A percentile compares a stretch with the other conserved stretches of the same genome.
Evolutionary conservation across 2,113 vertebrate genomes (phyloP).

Genomic region (Pipa parva): DNA sequence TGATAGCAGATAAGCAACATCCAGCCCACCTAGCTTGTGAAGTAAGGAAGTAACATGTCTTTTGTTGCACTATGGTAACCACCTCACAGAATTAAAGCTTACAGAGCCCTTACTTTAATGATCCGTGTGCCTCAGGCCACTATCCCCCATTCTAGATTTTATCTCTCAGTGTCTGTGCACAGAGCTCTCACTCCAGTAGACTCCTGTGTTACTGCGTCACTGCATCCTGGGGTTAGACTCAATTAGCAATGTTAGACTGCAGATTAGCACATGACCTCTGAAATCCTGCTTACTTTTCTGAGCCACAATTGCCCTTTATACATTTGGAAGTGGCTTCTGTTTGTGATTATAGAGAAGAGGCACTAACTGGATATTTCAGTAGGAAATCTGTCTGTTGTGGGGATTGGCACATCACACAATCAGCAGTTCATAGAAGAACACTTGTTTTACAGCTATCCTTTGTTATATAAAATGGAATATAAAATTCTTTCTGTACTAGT

Average conservation of each 20-base stretch:
- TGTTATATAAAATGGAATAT: too few species aligned
- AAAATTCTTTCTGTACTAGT: too few species aligned
- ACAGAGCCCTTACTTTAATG: conserved; percentile 12
- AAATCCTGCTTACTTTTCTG: conserved; percentile 25
- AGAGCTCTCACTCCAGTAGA: conserved; percentile 34
- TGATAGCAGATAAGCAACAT: conserved; percentile 34
- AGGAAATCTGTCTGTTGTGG: conserved; percentile 12
- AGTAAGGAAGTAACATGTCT: conserved; percentile 26
- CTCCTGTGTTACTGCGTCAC: conserved; percentile 38
- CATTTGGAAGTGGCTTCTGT: conserved; percentile 11
- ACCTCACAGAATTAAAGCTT: conserved; percentile 18
- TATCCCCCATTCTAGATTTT: conserved; percentile 29
- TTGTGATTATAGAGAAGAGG: conserved; percentile 27
- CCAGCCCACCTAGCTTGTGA: conserved; percentile 36
- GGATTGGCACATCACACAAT: neutral
- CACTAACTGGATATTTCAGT: neutral
- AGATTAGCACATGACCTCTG: conserved; percentile 34
- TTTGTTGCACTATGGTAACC: conserved; percentile 18
- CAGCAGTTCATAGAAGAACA: neutral
- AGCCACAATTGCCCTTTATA: conserved; percentile 27
- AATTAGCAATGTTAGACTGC: conserved; percentile 38
- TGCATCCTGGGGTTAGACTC: conserved; percentile 37
- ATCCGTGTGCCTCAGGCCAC: conserved; percentile 29
- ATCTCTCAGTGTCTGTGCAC: conserved; percentile 34
- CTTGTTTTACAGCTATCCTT: too few species aligned